Evolutionary conservation across 2,888 invertebrate species (phyloP).

Genomic region (Megaustenia siamemsis): DNA sequence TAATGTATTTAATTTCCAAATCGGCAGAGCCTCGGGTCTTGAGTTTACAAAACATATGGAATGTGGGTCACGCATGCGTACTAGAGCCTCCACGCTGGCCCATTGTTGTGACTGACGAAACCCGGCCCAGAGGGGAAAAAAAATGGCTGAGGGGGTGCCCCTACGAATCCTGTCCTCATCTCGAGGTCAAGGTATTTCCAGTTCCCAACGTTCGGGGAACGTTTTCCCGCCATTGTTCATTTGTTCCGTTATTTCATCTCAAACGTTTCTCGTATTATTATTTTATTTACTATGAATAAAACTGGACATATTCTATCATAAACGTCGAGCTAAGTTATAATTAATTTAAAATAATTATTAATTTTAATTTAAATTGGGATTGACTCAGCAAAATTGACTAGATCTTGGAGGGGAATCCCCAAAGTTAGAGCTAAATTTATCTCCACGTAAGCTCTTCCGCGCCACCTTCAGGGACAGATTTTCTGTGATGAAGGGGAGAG

Average conservation of each 20-base stretch:
- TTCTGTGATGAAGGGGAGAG: neutral
- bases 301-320: no score
- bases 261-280: neutral
- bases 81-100: neutral
- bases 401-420: neutral
- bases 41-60: no score
- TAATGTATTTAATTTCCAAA: no score
- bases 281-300: no score
- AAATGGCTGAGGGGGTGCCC: neutral
- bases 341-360: neutral
- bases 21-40: no score
- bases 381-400: slow-evolving; percentile 12
- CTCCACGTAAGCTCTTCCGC: neutral
- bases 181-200: neutral
- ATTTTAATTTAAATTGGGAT: neutral
- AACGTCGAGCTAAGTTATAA: no score
- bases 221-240: slow-evolving; percentile 10
- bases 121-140: neutral
- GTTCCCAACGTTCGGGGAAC: neutral
- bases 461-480: neutral
- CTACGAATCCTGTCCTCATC: neutral
- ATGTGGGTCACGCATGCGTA: slow-evolving; percentile 4
- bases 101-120: neutral
- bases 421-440: neutral
- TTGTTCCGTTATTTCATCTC: neutral